Evolutionary conservation across 2,888 invertebrate species (phyloP).

Genomic region (Lasioglossum vierecki): DNA sequence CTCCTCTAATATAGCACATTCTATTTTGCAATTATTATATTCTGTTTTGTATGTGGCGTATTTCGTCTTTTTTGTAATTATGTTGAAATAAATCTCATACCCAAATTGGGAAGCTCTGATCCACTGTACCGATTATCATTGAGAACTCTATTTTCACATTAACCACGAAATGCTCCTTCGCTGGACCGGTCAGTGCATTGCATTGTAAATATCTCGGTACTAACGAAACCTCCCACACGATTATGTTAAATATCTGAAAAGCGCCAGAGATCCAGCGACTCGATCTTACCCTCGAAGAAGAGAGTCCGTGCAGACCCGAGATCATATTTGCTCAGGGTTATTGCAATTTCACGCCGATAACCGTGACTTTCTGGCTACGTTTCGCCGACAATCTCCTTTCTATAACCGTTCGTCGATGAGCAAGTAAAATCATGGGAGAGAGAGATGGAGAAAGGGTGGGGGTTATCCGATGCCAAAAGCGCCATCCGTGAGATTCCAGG

Average conservation of each 20-base stretch:
- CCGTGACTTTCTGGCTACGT: background rate
- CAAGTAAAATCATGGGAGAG: background rate
- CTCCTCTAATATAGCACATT: no score
- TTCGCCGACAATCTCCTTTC: slow-evolving; percentile 3
- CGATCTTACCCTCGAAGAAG: background rate
- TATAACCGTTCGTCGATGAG: background rate
- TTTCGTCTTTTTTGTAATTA: no score
- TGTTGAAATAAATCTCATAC: no score
- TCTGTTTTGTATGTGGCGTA: no score
- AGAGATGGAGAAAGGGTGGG: background rate
- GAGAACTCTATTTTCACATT: no score
- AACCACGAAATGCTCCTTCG: background rate
- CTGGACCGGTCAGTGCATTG: background rate
- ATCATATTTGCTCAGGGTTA: background rate
- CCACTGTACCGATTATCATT: no score
- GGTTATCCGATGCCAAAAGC: slow-evolving; percentile 19
- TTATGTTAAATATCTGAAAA: background rate
- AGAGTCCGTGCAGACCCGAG: background rate
- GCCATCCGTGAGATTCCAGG: slow-evolving; percentile 36
- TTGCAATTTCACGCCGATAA: slow-evolving; percentile 2
- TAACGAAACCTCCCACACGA: background rate
- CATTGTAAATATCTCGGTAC: background rate
- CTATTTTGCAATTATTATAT: no score
- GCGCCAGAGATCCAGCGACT: background rate
- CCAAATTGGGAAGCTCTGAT: no score